Evolutionary conservation across 64 coral and sea anemone genomes (phyloP).

Genomic region (Pachyseris speciosa): DNA sequence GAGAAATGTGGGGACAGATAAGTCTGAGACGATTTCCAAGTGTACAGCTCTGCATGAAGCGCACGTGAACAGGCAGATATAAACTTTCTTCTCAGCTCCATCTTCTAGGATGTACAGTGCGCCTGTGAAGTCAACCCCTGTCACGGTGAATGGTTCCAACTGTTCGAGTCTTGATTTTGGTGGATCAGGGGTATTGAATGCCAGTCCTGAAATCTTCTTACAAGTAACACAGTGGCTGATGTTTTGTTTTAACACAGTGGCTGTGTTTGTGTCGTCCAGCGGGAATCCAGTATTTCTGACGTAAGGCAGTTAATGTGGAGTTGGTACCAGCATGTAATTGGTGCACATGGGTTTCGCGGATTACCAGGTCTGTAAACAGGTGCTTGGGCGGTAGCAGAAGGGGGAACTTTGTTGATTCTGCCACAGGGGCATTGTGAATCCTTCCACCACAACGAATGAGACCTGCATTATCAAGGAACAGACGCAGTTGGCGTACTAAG

Average conservation of each 20-base stretch:
- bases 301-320: constrained; percentile 59
- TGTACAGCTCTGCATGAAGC: constrained; percentile 27
- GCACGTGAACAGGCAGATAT: constrained; percentile 42
- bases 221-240: constrained; percentile 47
- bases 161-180: not conserved
- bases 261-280: constrained; percentile 38
- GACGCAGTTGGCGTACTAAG: too few species aligned
- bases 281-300: constrained; percentile 63
- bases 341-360: too few species aligned
- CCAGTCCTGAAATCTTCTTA: constrained; percentile 28
- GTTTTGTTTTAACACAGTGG: too few species aligned
- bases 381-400: too few species aligned
- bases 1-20: too few species aligned
- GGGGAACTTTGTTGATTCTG: too few species aligned
- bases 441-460: too few species aligned
- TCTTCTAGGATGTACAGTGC: not conserved
- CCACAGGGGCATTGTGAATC: too few species aligned
- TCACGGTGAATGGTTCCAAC: too few species aligned
- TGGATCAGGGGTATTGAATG: constrained; percentile 48
- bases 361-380: too few species aligned
- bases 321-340: constrained; percentile 52
- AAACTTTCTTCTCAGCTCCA: too few species aligned
- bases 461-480: too few species aligned
- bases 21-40: constrained; percentile 18
- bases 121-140: not conserved